phyloP scores from a whole-genome alignment of 2,797 vertebrate species.

The Syngnathus acus region DNA sequence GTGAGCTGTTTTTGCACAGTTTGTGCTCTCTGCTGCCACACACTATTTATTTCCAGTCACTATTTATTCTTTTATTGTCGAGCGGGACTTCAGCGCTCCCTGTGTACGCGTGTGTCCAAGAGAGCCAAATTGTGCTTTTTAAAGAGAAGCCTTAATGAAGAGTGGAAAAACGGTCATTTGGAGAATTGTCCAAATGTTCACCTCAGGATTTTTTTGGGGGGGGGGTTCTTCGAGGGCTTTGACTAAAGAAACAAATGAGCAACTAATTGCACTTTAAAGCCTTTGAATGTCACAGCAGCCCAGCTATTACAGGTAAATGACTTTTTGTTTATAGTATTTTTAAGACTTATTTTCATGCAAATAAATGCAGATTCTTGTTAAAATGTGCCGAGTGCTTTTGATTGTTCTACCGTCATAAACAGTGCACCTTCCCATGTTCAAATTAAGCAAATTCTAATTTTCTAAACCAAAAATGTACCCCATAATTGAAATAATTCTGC shows the following conservation, averaged over 20 bases:
- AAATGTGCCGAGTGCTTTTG: not conserved
- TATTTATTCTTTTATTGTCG: constrained; percentile 49
- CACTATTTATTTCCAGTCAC: constrained; percentile 45
- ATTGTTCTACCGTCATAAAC: too few relatives aligned
- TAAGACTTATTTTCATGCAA: constrained; percentile 51
- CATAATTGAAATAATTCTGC: too few relatives aligned
- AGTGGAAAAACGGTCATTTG: not conserved
- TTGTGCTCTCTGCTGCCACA: constrained; percentile 16
- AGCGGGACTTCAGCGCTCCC: constrained; percentile 1
- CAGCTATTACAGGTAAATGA: constrained; percentile 11
- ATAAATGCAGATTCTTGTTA: constrained; percentile 55
- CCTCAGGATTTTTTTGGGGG: constrained; percentile 22
- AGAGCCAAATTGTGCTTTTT: not conserved
- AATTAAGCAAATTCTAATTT: too few relatives aligned
- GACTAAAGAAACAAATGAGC: constrained; percentile 14
- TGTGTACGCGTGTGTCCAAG: constrained; percentile 4
- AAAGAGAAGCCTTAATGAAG: constrained; percentile 22
- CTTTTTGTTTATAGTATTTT: constrained; percentile 51
- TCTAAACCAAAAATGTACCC: too few relatives aligned
- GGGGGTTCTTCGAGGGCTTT: constrained; percentile 11
- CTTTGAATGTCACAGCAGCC: constrained; percentile 24
- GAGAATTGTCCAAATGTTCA: constrained; percentile 31
- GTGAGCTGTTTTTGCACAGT: constrained; percentile 47
- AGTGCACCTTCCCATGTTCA: too few relatives aligned
- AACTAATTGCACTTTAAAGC: constrained; percentile 68